Percentiles rank a stretch among this genome's conserved stretches.
Evolutionary conservation across 2,113 vertebrate species (phyloP).

Genomic region (zebrafish (Danio rerio)): GRCz12tu NC_133189.1:51383501-51384000

Average conservation of each 20-base stretch:
- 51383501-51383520: not conserved
- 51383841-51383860: no score
- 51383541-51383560: not conserved
- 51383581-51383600: not conserved
- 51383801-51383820: not conserved
- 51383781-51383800: not conserved
- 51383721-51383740: not conserved
- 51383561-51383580: not conserved
- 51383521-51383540: not conserved
- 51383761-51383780: not conserved
- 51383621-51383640: not conserved
- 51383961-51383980: no score
- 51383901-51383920: not conserved
- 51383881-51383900: not conserved
- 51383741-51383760: not conserved
- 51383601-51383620: not conserved
- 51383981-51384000: no score
- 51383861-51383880: not conserved
- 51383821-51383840: not conserved
- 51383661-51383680: not conserved
- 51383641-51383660: not conserved
- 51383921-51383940: not conserved
- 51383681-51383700: not conserved
- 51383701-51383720: not conserved
- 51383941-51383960: no score